Conservation (phyloP, 2,888 invertebrate genomes). For the Drosophila borealis region DNA sequence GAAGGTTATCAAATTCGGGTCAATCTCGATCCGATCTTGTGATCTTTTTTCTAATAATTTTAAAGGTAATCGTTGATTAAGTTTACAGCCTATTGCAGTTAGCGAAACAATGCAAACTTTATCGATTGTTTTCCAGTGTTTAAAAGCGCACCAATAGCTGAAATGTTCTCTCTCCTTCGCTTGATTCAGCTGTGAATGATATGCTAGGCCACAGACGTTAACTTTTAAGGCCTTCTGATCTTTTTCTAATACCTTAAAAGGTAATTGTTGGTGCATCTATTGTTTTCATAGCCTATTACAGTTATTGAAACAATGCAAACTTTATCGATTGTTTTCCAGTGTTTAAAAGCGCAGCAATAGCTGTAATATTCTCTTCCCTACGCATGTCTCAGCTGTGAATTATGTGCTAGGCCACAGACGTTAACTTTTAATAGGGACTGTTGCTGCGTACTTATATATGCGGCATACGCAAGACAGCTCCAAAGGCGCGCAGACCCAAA, state of each 20-base stretch:
- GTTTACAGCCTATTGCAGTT: too few species aligned
- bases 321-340: neutral
- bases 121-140: neutral
- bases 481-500: conserved; percentile 16
- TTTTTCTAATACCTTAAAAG: too few species aligned
- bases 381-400: conserved; percentile 27
- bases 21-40: too few species aligned
- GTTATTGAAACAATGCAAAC: too few species aligned
- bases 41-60: too few species aligned
- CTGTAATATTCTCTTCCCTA: neutral
- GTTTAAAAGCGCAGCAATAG: too few species aligned
- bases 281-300: too few species aligned
- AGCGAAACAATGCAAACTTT: neutral
- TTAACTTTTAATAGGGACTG: conserved; percentile 63
- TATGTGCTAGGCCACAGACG: conserved; percentile 49
- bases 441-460: conserved; percentile 40
- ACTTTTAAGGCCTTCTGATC: conserved; percentile 33
- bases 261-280: too few species aligned
- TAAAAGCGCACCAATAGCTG: too few species aligned
- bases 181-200: conserved; percentile 33
- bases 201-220: conserved; percentile 53
- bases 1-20: too few species aligned
- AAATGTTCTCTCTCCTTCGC: neutral
- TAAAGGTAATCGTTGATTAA: too few species aligned
- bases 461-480: conserved; percentile 25